Evolutionary conservation across 2,888 invertebrate species (phyloP), one percentile per base, ranked within the genome.

Genomic region (Yponomeuta evonymella): DNA sequence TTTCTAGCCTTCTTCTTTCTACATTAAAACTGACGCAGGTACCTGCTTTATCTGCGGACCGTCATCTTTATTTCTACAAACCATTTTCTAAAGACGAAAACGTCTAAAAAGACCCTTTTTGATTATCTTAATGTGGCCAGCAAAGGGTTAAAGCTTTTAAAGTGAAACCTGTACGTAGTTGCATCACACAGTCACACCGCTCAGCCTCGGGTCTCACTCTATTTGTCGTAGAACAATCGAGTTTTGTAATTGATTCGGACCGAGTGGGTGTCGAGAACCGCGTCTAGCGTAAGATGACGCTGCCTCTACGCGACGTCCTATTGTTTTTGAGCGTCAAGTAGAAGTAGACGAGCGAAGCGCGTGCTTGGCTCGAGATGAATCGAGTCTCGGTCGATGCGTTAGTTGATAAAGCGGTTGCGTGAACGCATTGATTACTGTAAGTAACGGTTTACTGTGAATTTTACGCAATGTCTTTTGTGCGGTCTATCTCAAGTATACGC

Each of bases 151-250:
- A 43, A 48, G 67, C 48, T 48, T 72, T 66, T 71, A 70, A 72
- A 74, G 75, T 75, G 76, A 76, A 77, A 78, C 75, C 75, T 72
- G 74, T 48, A 71, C 43, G 23, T 68, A 43, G 72, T 83, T 82
- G 78, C 81, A 74, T 77, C 80, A 83, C 74, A 73, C 75, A 77
- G 74, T 77, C 76, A 79, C 77, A 75, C 71, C 75, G 30, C 71
- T 58, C 12, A 58, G 51, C 51, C 51, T 5, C 51, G 15, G 76
- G 78, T 80, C 80, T 75, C 82, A 82, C 79, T 81, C 81, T 82
- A 81, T 79, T 85, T 82, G 81, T 73, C 76, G 74, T 73, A 76
- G 79, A 80, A 82, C 82, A 83, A 85, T 76, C 48, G 71, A 73
- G 70, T 73, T 83, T 58, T 58, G 51, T 58, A 58, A 58, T 58